Percentiles rank a stretch among this genome's conserved stretches.
These are phyloP conservation scores for Ceriagrion tenellum DNA, from an alignment of 2,888 invertebrate genomes.

Conservation along the genomic window DNA sequence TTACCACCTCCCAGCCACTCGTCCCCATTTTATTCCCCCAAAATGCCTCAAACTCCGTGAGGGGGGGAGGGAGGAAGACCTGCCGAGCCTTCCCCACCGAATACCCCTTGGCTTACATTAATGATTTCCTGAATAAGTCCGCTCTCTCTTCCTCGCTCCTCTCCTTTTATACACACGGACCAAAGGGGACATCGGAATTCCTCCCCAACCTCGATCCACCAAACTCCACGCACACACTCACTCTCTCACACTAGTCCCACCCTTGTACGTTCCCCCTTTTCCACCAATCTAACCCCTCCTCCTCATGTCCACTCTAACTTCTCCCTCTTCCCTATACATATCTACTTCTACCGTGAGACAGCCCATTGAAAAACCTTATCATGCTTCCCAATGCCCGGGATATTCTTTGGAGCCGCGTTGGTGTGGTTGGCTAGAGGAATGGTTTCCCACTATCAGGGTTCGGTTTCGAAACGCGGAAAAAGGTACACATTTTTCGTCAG, in stretches of 20 bases:
- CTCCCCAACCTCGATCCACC: not conserved
- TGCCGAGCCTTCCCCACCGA: not conserved
- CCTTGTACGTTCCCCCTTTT: not conserved
- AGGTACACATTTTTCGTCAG: not conserved
- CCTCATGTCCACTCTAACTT: not conserved
- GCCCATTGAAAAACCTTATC: not conserved
- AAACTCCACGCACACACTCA: not conserved
- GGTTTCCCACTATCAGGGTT: too few species aligned
- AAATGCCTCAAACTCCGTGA: not conserved
- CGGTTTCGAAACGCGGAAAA: not conserved
- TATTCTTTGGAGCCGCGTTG: not conserved
- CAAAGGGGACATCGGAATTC: conserved; percentile 18
- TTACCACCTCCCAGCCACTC: not conserved
- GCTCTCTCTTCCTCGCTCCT: not conserved
- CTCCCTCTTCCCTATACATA: not conserved
- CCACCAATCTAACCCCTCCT: not conserved
- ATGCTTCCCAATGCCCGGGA: not conserved
- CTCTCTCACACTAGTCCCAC: not conserved
- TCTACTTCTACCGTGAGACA: not conserved
- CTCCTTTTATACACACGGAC: not conserved
- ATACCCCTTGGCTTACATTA: not conserved
- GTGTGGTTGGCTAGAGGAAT: too few species aligned
- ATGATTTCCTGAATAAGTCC: conserved; percentile 33
- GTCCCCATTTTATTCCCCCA: not conserved
- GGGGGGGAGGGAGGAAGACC: not conserved